Base-by-base conservation (phyloP, 2,113 vertebrate species). In the Baryphthengus martii region DNA sequence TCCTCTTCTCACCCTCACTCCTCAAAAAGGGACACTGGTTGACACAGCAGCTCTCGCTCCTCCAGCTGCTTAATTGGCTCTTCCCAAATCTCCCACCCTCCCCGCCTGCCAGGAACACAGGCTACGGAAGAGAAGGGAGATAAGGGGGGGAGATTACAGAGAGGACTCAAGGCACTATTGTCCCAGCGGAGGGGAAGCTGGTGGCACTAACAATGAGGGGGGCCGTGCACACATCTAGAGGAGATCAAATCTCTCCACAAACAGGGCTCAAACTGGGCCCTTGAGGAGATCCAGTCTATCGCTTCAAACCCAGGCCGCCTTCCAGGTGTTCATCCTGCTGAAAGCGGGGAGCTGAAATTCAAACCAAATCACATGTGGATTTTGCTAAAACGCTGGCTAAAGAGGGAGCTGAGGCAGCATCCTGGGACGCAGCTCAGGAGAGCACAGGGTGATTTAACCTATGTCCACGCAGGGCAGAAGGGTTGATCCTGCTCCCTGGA, bases 161-260 rank as follows among this genome's bases (percentile, higher is more conserved):
- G 28, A 88, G 42, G 59, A 71, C 92, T 95, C 63, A 78, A 85
- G 81, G 82, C 45, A 71, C 92, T 53, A 96, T 95, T 96, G 95
- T 97, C 90, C 88, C 31, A 10, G 19, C 3, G 5, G 47, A 96
- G 52, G 61, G 77, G 79, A 88, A 74, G 50, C 63, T 35, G 31
- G 65, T 84, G 83, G 72, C 86, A 84, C 85, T 94, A 94, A 95
- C 90, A 96, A 94, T 88, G 65, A 90, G 65, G 25, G 66, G 58
- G 29, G 59, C 55, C 5, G 0, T 15, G 74, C 66, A 87, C 23
- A 1, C 66, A 95, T 39, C 58, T 78, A 93, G 42, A 35, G 28
- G 40, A 94, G 85, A 84, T 93, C 72, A 94, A 67, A 93, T 86
- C 92, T 88, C 92, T 96, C 72, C 55, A 47, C 88, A 94, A 96